Evolutionary conservation across 2,888 invertebrate species (phyloP).

Genomic region (Toxonevra muliebris): DNA sequence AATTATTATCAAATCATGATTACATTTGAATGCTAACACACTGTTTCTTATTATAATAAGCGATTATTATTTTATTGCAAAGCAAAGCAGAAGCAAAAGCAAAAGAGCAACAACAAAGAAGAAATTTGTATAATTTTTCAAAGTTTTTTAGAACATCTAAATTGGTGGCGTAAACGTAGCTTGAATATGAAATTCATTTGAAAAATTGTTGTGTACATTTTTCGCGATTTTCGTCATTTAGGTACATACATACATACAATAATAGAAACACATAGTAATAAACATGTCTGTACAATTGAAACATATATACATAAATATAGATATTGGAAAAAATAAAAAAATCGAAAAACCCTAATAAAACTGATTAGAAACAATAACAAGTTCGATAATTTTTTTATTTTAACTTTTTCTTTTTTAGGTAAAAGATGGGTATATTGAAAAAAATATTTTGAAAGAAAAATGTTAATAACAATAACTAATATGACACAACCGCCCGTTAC

Average conservation of each 20-base stretch:
- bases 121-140: no score
- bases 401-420: no score
- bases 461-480: no score
- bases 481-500: no score
- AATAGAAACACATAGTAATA: not conserved
- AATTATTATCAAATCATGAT: not conserved
- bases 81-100: no score
- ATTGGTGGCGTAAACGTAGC: not conserved
- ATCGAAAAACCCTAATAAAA: slow-evolving; percentile 34
- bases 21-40: no score
- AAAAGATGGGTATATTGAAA: no score
- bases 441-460: no score
- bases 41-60: no score
- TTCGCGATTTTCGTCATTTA: not conserved
- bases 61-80: no score
- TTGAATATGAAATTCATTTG: not conserved
- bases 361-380: slow-evolving; percentile 23
- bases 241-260: not conserved
- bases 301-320: slow-evolving; percentile 21
- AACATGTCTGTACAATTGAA: slow-evolving; percentile 24
- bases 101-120: no score
- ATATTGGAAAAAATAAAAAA: slow-evolving; percentile 34
- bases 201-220: not conserved
- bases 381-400: no score
- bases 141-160: not conserved